Base-by-base conservation (phyloP, 1,140 invertebrate species). In the Venturia canescens region DNA sequence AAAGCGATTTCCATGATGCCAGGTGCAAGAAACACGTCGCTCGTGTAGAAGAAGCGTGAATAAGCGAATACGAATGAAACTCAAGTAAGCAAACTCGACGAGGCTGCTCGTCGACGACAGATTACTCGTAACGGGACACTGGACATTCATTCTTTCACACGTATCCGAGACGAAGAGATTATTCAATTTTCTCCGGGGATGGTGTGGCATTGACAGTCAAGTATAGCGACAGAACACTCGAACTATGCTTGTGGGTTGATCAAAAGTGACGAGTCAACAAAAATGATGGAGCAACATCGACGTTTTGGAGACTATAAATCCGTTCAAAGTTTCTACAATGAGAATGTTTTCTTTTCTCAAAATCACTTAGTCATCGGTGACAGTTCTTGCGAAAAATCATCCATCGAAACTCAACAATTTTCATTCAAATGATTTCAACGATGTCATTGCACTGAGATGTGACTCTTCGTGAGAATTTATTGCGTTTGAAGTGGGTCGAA, bases 11-110 rank as follows among this genome's bases (percentile, higher is more conserved):
- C 53, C 72, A 29, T 63, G 72, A 76, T 29, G 53, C 72, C 72
- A 76, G 72, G 72, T 76, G 72, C 72, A 76, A 34, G 72, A 76
- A 76, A 38, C 53, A 31, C 72, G 34, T 27, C 34, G 26, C 29
- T 21, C 29, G 3, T 38, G 53, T 34, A 18, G 50, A 29, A 23
- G 21, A 63, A 76, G 27, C 48, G 48, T 76, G 71, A 74, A 74
- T 74, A 50, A 74, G 71, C 71, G 48, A n/a, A 74, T 50, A 18
- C 71, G 48, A 26, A 63, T 27, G 48, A 74, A 74, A 53, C 44
- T 26, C 27, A 53, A 74, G 48, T 53, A 31, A 74, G 13, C 71
- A 21, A 74, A 74, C 71, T 53, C 50, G 50, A 53, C 50, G n/a
- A 53, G 71, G 48, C 15, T 21, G 48, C 53, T 60, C 53, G 72